Percentiles rank a stretch among this genome's conserved stretches.
These are phyloP conservation scores for Artibeus lituratus DNA, from an alignment of 2,797 vertebrate species.

Conservation along the genomic window DNA sequence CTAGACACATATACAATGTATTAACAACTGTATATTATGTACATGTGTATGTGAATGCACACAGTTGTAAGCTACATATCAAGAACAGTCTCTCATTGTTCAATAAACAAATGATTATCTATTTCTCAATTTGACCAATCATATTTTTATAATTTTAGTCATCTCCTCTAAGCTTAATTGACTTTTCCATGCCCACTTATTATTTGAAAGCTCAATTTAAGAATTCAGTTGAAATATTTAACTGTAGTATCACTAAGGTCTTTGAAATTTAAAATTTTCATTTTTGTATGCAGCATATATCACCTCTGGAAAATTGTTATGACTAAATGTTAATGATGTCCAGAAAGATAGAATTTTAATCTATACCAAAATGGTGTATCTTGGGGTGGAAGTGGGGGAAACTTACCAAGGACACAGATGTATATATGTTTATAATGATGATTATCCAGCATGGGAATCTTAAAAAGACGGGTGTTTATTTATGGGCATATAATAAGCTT, in stretches of 20 bases:
- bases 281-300: conserved; percentile 71
- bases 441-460: conserved; percentile 63
- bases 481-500: conserved; percentile 69
- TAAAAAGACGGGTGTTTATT: conserved; percentile 70
- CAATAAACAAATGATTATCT: conserved; percentile 27
- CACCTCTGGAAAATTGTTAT: conserved; percentile 71
- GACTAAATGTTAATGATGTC: conserved; percentile 64
- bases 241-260: conserved; percentile 50
- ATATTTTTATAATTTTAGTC: conserved; percentile 55
- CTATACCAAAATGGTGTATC: conserved; percentile 45
- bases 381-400: neutral
- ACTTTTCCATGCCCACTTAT: conserved; percentile 53
- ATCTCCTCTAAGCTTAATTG: conserved; percentile 48
- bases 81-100: conserved; percentile 37
- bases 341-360: conserved; percentile 73
- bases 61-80: neutral
- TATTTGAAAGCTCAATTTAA: conserved; percentile 56
- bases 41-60: accelerated
- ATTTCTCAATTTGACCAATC: neutral
- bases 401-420: conserved; percentile 53
- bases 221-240: conserved; percentile 45
- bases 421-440: conserved; percentile 72
- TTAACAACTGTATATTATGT: neutral
- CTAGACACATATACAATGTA: neutral
- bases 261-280: conserved; percentile 71